Percentiles rank a stretch among this genome's conserved stretches.
Conservation (phyloP, 37 sponge, comb jelly and placozoan genomes). For the Diacarnus erythraeanus region DNA sequence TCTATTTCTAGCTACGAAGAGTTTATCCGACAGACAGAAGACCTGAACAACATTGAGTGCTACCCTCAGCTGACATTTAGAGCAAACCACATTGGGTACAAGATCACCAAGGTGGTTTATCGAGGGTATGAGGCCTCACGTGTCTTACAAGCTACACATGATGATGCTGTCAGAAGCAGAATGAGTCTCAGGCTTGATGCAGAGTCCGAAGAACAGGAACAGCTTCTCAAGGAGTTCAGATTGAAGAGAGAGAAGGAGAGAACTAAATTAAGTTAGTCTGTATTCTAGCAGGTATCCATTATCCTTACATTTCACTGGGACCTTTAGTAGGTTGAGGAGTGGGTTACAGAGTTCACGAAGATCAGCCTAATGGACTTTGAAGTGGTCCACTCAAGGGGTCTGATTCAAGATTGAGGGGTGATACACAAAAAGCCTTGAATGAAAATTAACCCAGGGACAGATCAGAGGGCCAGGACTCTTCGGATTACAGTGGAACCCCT, state of each 20-base stretch:
- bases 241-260: constrained; percentile 78
- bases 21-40: constrained; percentile 70
- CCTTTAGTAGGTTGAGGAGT: no score
- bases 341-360: no score
- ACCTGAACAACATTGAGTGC: constrained; percentile 57
- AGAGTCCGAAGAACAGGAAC: constrained; percentile 67
- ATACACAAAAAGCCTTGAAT: no score
- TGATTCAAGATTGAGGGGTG: no score
- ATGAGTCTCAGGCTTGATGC: constrained; percentile 58
- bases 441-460: no score
- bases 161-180: constrained; percentile 69
- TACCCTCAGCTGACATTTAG: constrained; percentile 68
- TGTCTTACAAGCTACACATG: constrained; percentile 55
- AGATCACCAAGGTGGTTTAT: constrained; percentile 65
- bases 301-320: no score
- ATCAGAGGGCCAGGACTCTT: no score
- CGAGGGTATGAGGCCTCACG: constrained; percentile 56
- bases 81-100: constrained; percentile 67
- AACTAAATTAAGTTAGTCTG: constrained; percentile 68
- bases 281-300: no score
- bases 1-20: constrained; percentile 61
- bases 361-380: constrained; percentile 1
- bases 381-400: no score
- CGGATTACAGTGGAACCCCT: no score
- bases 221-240: constrained; percentile 55